phyloP scores from a whole-genome alignment of 2,113 vertebrate species.

The Herpetotheres cachinnans region DNA sequence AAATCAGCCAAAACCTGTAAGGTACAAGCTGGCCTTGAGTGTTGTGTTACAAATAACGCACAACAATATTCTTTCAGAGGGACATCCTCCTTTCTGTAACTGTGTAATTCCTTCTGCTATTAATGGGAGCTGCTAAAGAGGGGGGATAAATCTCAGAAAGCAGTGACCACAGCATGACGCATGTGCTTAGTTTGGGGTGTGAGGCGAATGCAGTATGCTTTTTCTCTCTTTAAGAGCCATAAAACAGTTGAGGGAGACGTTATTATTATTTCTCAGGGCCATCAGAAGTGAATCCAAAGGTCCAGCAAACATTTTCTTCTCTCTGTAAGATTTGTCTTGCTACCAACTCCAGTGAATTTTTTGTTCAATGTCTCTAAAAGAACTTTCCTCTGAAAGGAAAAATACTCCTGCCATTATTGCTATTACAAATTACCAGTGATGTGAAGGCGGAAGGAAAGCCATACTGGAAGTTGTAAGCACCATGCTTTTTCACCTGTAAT shows the following conservation, averaged over 20 bases:
- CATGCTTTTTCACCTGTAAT: neutral
- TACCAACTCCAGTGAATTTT: neutral
- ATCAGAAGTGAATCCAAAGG: neutral
- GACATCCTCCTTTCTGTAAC: neutral
- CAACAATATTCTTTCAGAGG: neutral
- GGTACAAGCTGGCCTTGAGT: neutral
- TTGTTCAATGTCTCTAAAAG: neutral
- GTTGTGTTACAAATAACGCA: neutral
- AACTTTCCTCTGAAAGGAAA: neutral
- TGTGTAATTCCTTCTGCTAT: conserved; percentile 1
- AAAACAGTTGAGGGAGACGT: neutral
- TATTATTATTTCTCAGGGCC: neutral
- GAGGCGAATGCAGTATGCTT: neutral
- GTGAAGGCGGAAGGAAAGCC: neutral
- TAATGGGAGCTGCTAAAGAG: conserved; percentile 38
- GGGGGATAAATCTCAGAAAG: conserved; percentile 32
- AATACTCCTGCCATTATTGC: neutral
- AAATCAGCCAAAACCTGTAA: neutral
- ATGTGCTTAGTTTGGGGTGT: neutral
- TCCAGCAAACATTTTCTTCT: neutral
- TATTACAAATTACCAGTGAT: neutral
- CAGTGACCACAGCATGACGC: neutral
- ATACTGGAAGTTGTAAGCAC: neutral
- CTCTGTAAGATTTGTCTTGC: neutral
- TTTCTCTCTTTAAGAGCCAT: neutral